These are phyloP conservation scores for Clupea harengus DNA, from an alignment of 2,113 vertebrate species.

Conservation along the genomic window DNA sequence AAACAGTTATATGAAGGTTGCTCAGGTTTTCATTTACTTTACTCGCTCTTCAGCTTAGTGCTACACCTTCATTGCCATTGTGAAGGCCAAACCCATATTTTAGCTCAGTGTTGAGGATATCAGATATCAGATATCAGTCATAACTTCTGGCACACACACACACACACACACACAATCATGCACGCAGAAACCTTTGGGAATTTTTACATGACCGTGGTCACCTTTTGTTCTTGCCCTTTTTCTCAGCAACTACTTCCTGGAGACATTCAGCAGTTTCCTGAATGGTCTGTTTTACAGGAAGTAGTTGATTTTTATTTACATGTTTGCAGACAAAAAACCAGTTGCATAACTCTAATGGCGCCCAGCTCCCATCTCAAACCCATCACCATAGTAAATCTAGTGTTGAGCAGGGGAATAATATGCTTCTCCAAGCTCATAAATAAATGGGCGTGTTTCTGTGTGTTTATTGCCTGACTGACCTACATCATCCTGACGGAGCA, in stretches of 20 bases:
- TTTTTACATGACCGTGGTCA: background rate
- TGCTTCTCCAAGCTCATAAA: background rate
- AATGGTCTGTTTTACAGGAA: conserved; percentile 47
- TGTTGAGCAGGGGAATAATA: background rate
- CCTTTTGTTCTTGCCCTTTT: conserved; percentile 20
- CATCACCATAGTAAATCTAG: background rate
- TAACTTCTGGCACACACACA: background rate
- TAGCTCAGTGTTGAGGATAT: background rate
- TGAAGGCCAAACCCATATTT: background rate
- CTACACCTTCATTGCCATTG: background rate
- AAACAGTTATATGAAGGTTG: background rate
- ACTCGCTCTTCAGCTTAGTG: background rate
- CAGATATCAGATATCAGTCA: background rate
- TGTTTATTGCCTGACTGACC: background rate
- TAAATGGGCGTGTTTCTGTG: background rate
- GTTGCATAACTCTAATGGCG: background rate
- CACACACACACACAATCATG: conserved; percentile 16
- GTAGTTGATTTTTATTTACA: conserved; percentile 48
- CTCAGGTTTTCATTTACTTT: background rate
- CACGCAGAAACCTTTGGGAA: background rate
- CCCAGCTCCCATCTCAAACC: background rate
- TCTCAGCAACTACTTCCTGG: conserved; percentile 57
- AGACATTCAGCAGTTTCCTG: conserved; percentile 56
- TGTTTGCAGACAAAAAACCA: background rate
- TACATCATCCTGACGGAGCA: background rate